phyloP scores from a whole-genome alignment of 2,797 vertebrate genomes.

The Rhinatrema bivittatum region DNA sequence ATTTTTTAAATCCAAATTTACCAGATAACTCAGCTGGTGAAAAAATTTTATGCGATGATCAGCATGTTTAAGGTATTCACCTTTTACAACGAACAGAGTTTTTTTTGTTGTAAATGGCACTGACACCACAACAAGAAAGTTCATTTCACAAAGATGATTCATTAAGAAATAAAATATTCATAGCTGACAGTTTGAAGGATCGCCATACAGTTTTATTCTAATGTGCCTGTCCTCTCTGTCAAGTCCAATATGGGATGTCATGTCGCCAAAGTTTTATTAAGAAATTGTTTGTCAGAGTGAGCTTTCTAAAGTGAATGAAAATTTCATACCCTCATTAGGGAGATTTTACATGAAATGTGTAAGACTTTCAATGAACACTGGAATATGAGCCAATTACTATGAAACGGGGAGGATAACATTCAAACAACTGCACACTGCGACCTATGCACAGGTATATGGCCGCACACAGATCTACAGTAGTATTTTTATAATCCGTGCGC shows the following conservation, averaged over 20 bases:
- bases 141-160: conserved; percentile 83
- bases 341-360: conserved; percentile 80
- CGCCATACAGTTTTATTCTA: conserved; percentile 93
- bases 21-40: conserved; percentile 40
- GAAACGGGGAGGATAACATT: too few relatives aligned
- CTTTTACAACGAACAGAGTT: conserved; percentile 56
- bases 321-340: conserved; percentile 83
- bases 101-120: conserved; percentile 68
- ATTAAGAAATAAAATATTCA: conserved; percentile 91
- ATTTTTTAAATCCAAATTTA: conserved; percentile 1
- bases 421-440: too few relatives aligned
- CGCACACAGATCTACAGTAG: too few relatives aligned
- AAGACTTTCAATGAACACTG: conserved; percentile 76
- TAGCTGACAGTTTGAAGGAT: conserved; percentile 97
- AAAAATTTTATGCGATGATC: conserved; percentile 50
- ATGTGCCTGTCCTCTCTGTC: conserved; percentile 98
- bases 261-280: conserved; percentile 81
- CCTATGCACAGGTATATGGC: too few relatives aligned
- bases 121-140: conserved; percentile 77
- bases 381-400: conserved; percentile 86
- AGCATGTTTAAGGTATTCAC: conserved; percentile 59
- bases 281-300: conserved; percentile 80
- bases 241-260: conserved; percentile 93
- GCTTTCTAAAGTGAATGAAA: conserved; percentile 82
- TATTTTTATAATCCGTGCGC: too few relatives aligned